Base-by-base conservation (phyloP, 1,140 invertebrate species). In the Drosophila paulistorum region DNA sequence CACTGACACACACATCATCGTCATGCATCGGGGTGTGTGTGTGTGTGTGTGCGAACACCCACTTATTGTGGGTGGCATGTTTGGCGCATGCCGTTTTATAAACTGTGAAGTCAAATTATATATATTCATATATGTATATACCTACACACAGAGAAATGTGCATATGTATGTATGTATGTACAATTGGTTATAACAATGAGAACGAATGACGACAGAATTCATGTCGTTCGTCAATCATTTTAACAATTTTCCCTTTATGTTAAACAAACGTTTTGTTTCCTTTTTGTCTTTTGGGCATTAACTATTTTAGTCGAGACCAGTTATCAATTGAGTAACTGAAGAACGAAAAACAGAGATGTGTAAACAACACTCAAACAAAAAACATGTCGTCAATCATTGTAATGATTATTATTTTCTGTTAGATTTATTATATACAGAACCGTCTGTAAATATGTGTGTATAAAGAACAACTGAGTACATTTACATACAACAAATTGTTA, bases 1-100 rank as follows among this genome's bases (percentile, higher is more conserved):
- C 42, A 48, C 14, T 7, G 1, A 23, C 20, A 23, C 42, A 17
- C n/a, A 17, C 45, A 30, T 30, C 30, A 30, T 7, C 30, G 30
- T 7, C 30, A 23, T 51, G 45, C 45, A 51, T 4, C 45, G 17
- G 45, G 45, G 45, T 23, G 41, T 45, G n/a, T 17, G 41, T 14
- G 41, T 14, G 2, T 45, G n/a, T 51, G 17, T 51, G 45, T 51
- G 14, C 14, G 45, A 14, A 48, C 45, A 17, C 14, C 45, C 45
- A 23, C 45, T 20, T 20, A n/a, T 23, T 51, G 45, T 51, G 45
- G 45, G 45, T 51, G 45, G 45, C 45, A 51, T 51, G 45, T 51
- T 51, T 51, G 45, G 45, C 45, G 45, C 45, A 51, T 51, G 45
- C 17, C 45, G 45, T 51, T 23, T 14, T 48, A 48, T 17, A 48